Conservation (phyloP, 2,888 invertebrate genomes). For the Trachelus tabidus region DNA sequence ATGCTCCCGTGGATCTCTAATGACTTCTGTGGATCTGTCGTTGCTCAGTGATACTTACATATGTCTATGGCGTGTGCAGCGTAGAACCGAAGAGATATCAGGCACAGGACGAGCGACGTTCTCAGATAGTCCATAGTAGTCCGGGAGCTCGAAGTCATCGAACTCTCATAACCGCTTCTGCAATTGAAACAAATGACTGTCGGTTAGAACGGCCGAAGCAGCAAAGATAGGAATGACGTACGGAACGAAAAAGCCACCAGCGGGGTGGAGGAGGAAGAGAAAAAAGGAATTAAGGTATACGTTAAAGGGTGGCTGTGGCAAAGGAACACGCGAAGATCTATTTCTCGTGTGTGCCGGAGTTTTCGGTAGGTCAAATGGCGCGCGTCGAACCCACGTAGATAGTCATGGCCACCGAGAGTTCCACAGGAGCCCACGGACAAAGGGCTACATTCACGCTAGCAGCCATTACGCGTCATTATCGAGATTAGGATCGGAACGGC, state of each 20-base stretch:
- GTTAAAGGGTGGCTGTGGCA: background rate
- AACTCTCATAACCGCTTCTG: slow-evolving; percentile 59
- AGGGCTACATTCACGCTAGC: slow-evolving; percentile 64
- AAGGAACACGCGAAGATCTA: background rate
- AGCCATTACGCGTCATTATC: slow-evolving; percentile 66
- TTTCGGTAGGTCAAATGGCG: slow-evolving; percentile 56
- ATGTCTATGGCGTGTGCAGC: slow-evolving; percentile 60
- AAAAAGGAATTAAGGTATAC: background rate
- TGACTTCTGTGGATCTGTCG: background rate
- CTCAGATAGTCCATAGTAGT: slow-evolving; percentile 59
- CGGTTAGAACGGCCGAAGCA: background rate
- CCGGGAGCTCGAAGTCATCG: slow-evolving; percentile 60
- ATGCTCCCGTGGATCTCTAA: background rate
- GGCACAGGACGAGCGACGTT: slow-evolving; percentile 56
- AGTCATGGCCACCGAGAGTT: background rate
- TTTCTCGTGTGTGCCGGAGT: slow-evolving; percentile 22
- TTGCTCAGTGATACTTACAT: slow-evolving; percentile 50
- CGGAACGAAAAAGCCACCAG: background rate
- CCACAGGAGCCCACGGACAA: slow-evolving; percentile 48
- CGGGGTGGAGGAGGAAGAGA: background rate
- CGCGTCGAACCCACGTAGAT: slow-evolving; percentile 30
- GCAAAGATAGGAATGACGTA: background rate
- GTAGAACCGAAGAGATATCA: slow-evolving; percentile 50
- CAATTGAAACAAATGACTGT: slow-evolving; percentile 28
- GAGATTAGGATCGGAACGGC: slow-evolving; percentile 64